These are phyloP conservation scores for Calyptommatus sinebrachiatus DNA, from an alignment of 2,113 vertebrate genomes.

Conservation along the genomic window DNA sequence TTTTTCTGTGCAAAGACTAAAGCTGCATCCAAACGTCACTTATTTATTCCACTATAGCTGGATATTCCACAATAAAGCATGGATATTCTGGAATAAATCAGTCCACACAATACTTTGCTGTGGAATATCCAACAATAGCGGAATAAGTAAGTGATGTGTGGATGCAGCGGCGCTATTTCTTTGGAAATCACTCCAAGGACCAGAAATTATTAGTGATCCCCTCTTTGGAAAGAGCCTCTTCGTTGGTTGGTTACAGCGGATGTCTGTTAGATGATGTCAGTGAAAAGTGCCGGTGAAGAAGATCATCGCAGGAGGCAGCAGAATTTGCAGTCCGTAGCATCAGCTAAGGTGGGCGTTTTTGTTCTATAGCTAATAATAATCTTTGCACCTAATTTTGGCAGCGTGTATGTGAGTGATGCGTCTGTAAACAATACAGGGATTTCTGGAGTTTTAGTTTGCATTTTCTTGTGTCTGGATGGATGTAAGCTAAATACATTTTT, in stretches of 20 bases:
- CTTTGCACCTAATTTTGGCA: neutral
- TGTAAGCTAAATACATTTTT: neutral
- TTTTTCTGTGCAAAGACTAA: too few species aligned
- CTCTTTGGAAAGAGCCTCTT: neutral
- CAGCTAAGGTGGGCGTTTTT: neutral
- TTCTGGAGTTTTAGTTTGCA: neutral
- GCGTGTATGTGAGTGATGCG: too few species aligned
- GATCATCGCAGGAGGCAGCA: slow-evolving; percentile 13
- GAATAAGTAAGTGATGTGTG: too few species aligned
- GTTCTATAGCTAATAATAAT: neutral
- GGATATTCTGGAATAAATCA: too few species aligned
- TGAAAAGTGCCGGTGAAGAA: slow-evolving; percentile 11
- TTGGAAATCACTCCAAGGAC: neutral
- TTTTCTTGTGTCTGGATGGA: too few species aligned
- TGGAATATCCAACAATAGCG: too few species aligned
- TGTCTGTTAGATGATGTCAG: slow-evolving; percentile 8
- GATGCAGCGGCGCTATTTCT: neutral
- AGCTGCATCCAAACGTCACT: too few species aligned
- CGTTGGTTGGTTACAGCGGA: slow-evolving; percentile 30
- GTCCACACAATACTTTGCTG: too few species aligned
- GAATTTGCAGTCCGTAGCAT: neutral
- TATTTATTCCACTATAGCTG: too few species aligned
- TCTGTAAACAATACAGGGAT: too few species aligned
- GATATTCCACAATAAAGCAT: too few species aligned
- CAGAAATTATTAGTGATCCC: slow-evolving; percentile 36